Conservation (phyloP, 2,113 vertebrate genomes). For the Leiothrix lutea region DNA sequence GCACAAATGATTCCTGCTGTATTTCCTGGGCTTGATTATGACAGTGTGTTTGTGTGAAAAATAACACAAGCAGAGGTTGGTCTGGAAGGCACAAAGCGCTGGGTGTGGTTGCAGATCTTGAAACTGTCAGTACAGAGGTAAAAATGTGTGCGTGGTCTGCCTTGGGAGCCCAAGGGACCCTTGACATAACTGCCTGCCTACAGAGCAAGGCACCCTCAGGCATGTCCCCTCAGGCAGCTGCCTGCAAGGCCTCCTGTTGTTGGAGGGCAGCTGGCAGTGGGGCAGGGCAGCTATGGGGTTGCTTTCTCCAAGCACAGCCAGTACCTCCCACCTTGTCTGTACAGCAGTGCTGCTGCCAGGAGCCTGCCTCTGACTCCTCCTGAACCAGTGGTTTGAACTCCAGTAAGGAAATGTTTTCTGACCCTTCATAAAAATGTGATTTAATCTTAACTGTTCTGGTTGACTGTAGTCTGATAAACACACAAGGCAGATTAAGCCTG, state of each 20-base stretch:
- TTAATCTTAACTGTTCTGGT: not conserved
- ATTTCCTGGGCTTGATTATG: not conserved
- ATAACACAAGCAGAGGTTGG: not conserved
- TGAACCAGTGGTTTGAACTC: fast-evolving
- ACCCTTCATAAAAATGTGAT: fast-evolving
- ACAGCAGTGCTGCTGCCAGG: not conserved
- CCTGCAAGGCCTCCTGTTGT: not conserved
- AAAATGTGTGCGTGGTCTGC: not conserved
- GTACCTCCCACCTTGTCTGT: not conserved
- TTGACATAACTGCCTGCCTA: not conserved
- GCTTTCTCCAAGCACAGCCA: not conserved
- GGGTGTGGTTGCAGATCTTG: not conserved
- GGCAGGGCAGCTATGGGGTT: not conserved
- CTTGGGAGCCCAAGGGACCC: not conserved
- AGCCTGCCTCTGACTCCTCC: not conserved
- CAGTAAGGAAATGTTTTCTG: not conserved
- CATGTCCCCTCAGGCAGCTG: not conserved
- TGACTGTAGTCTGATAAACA: not conserved
- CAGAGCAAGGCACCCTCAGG: not conserved
- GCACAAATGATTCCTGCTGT: not conserved
- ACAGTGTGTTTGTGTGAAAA: not conserved
- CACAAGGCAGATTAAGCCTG: not conserved
- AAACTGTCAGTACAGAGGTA: not conserved
- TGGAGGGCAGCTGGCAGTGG: not conserved
- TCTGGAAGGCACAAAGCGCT: not conserved